A percentile compares a stretch with the other conserved stretches of the same genome.
These are phyloP conservation scores for Ramphastos sulfuratus DNA, from an alignment of 2,113 vertebrate species.

Conservation along the genomic window DNA sequence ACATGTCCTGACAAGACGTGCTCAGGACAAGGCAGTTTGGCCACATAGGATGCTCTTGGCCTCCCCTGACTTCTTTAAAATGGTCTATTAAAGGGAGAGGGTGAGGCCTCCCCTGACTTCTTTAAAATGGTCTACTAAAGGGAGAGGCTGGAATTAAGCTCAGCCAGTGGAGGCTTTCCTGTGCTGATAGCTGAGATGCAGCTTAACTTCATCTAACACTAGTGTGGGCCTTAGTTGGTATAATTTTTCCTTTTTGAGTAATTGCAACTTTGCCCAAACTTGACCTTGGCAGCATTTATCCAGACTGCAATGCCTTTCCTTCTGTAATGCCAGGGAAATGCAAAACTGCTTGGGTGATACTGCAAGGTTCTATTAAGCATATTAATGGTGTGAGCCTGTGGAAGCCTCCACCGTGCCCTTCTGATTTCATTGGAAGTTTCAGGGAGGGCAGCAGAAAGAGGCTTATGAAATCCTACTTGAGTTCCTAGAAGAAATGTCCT, in stretches of 20 bases:
- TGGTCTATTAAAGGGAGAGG: not conserved
- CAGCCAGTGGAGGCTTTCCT: not conserved
- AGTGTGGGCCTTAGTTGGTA: not conserved
- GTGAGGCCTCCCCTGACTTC: not conserved
- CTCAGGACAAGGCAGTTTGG: not conserved
- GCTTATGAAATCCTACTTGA: not conserved
- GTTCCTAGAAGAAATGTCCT: not conserved
- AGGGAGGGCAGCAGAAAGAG: not conserved
- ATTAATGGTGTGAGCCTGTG: not conserved
- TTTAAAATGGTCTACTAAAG: not conserved
- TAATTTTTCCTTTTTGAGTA: not conserved
- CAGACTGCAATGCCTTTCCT: not conserved
- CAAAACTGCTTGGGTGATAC: not conserved
- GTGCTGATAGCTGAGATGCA: not conserved
- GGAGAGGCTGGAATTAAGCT: not conserved
- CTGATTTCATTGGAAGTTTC: not conserved
- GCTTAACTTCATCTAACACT: not conserved
- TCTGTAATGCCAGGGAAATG: not conserved
- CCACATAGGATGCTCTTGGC: not conserved
- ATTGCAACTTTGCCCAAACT: not conserved
- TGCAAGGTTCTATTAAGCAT: not conserved
- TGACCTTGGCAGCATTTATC: not conserved
- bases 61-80: not conserved
- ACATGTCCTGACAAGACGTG: fast-evolving
- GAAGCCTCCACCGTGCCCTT: not conserved